A percentile compares a stretch with the other conserved stretches of the same genome.
phyloP scores from a whole-genome alignment of 2,797 vertebrate species.

The Scolopax bukidnonensis region DNA sequence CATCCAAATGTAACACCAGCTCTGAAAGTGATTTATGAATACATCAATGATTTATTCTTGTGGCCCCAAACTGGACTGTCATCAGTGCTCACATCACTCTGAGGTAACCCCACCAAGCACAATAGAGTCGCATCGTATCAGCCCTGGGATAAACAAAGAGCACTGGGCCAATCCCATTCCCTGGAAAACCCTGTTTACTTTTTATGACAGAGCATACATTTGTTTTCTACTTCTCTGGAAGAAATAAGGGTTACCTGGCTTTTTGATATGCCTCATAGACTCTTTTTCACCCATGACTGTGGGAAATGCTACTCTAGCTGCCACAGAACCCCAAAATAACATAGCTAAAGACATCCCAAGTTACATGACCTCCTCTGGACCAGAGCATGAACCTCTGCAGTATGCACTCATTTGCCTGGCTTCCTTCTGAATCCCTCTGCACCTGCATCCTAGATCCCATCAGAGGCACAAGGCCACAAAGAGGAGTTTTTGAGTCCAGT shows the following conservation, averaged over 20 bases:
- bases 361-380: fast-evolving
- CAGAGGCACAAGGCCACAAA: neutral
- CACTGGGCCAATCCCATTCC: neutral
- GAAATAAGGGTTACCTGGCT: neutral
- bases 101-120: neutral
- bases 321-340: neutral
- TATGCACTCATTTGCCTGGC: neutral
- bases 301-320: neutral
- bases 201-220: neutral
- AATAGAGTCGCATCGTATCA: fast-evolving
- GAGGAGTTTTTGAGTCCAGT: neutral
- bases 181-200: neutral
- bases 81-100: neutral
- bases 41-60: neutral
- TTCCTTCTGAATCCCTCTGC: neutral
- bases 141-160: neutral
- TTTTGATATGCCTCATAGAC: neutral
- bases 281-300: neutral
- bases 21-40: neutral
- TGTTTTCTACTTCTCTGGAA: neutral
- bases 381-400: neutral
- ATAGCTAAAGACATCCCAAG: neutral
- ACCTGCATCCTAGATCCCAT: neutral
- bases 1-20: neutral
- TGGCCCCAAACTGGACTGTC: neutral